Conservation (phyloP, 2,888 invertebrate genomes). For the Osmoderma eremita region DNA sequence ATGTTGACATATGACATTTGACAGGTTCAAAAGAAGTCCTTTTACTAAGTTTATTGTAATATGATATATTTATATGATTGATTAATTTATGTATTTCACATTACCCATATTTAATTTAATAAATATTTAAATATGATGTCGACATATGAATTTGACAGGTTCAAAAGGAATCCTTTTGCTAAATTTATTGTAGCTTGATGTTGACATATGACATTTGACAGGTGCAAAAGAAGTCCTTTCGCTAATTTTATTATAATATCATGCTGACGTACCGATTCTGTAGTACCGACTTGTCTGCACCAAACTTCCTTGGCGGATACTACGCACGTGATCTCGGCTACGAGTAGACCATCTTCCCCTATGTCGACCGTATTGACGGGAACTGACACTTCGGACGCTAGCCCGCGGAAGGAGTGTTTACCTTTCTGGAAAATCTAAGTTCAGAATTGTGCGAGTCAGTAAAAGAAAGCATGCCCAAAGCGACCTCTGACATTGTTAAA, state of each 20-base stretch:
- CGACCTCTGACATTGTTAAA: constrained; percentile 27
- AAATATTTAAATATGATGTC: too few species aligned
- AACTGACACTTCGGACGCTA: constrained; percentile 56
- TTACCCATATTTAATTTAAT: too few species aligned
- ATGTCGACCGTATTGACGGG: constrained; percentile 59
- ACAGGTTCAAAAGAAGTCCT: too few species aligned
- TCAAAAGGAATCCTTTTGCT: too few species aligned
- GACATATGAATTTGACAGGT: too few species aligned
- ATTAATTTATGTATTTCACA: too few species aligned
- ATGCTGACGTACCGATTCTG: constrained; percentile 63
- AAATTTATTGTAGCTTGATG: too few species aligned
- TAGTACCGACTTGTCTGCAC: constrained; percentile 65
- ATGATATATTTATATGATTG: too few species aligned
- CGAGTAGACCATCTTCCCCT: constrained; percentile 60
- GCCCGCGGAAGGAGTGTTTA: constrained; percentile 19
- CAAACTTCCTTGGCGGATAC: constrained; percentile 65
- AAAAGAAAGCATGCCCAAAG: constrained; percentile 35
- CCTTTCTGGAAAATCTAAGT: constrained; percentile 61
- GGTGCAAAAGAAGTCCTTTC: too few species aligned
- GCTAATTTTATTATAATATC: background rate
- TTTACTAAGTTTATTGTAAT: too few species aligned
- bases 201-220: too few species aligned
- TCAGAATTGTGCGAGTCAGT: constrained; percentile 26
- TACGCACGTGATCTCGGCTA: constrained; percentile 62
- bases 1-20: too few species aligned